These are phyloP conservation scores for Ammodytes dubius DNA, from an alignment of 2,113 vertebrate species.

Conservation along the genomic window DNA sequence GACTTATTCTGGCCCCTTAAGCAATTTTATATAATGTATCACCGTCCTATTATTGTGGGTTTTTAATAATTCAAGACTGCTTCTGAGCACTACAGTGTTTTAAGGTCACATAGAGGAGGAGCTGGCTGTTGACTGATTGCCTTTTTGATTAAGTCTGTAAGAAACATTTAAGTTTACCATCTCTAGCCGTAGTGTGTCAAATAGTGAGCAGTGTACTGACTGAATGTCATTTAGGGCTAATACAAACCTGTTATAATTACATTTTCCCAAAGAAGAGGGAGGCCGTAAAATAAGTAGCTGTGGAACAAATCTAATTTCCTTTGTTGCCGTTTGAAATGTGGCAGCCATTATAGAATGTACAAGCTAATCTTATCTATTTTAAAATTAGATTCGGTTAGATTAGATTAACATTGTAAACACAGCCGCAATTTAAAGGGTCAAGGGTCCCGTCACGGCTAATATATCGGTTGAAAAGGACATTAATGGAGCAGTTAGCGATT, in stretches of 20 bases:
- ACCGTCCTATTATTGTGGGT: background rate
- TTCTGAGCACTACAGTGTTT: slow-evolving; percentile 35
- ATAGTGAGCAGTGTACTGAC: background rate
- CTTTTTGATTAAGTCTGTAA: background rate
- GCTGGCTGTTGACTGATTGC: slow-evolving; percentile 4
- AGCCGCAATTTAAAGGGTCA: background rate
- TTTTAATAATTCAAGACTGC: slow-evolving; percentile 57
- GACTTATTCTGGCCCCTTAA: background rate
- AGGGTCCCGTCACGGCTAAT: background rate
- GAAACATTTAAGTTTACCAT: slow-evolving; percentile 15
- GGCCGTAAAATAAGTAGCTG: background rate
- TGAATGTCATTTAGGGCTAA: slow-evolving; percentile 4
- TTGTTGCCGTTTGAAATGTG: background rate
- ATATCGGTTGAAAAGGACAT: background rate
- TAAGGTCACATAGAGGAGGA: slow-evolving; percentile 22
- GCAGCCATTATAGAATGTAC: background rate
- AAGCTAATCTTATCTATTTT: background rate
- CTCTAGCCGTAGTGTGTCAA: background rate
- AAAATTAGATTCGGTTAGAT: background rate
- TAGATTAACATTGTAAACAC: background rate
- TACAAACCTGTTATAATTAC: background rate
- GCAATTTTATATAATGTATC: slow-evolving; percentile 39
- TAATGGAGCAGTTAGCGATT: background rate
- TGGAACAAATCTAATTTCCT: background rate
- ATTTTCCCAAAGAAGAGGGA: background rate